These are phyloP conservation scores for Pedionomus torquatus DNA, from an alignment of 2,113 vertebrate genomes.

Conservation along the genomic window DNA sequence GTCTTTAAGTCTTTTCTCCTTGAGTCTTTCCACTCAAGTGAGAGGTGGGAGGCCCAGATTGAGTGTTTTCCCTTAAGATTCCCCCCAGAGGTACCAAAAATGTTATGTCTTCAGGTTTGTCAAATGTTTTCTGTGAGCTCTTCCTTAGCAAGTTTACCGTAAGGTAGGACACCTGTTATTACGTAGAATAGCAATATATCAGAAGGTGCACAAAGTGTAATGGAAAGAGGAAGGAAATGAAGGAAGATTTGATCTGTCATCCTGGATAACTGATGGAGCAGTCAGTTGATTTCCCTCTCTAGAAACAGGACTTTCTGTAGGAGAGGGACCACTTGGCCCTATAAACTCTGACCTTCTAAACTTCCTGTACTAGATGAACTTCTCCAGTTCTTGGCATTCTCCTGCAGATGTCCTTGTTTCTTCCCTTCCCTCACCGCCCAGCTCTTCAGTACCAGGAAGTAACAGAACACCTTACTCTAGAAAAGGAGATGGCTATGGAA, in stretches of 20 bases:
- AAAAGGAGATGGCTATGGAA: not conserved
- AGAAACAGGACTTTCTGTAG: not conserved
- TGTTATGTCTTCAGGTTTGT: constrained; percentile 10
- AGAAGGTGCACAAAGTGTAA: not conserved
- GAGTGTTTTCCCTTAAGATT: constrained; percentile 28
- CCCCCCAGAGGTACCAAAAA: not conserved
- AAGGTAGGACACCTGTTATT: constrained; percentile 42
- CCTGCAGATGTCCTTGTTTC: not conserved
- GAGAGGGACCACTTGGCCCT: not conserved
- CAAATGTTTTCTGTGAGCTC: constrained; percentile 16
- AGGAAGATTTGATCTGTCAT: constrained; percentile 27
- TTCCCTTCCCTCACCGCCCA: accelerated
- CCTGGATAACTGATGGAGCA: not conserved
- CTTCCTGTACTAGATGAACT: not conserved
- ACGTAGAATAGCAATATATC: not conserved
- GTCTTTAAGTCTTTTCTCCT: constrained; percentile 30
- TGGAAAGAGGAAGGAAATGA: constrained; percentile 39
- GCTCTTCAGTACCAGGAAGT: not conserved
- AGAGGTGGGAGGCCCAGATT: constrained; percentile 12
- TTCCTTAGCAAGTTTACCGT: not conserved
- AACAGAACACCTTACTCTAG: not conserved
- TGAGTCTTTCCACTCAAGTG: constrained; percentile 24
- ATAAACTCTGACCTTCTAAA: not conserved
- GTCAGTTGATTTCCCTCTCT: not conserved
- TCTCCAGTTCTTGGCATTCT: not conserved